Conservation (phyloP, 2,888 invertebrate species). For the Lobophora halterata region DNA sequence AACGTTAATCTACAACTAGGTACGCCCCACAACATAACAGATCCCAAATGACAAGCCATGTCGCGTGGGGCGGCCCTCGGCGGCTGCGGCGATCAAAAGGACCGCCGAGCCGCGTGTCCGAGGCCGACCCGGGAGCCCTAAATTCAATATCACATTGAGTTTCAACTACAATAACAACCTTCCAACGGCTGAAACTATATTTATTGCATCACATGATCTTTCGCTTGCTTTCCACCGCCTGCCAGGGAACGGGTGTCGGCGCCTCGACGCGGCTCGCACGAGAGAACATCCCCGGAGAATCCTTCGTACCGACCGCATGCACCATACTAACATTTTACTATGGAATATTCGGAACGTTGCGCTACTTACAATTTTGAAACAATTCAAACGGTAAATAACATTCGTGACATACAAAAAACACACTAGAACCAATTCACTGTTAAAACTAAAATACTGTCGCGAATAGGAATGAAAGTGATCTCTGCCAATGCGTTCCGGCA, state of each 20-base stretch:
- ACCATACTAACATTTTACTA: constrained; percentile 17
- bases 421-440: constrained; percentile 33
- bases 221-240: constrained; percentile 43
- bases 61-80: constrained; percentile 14
- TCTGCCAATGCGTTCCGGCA: constrained; percentile 29
- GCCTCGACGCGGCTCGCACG: no score
- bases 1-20: constrained; percentile 18
- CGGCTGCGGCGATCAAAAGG: constrained; percentile 30
- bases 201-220: constrained; percentile 67
- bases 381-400: constrained; percentile 21
- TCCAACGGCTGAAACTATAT: constrained; percentile 54
- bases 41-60: constrained; percentile 18
- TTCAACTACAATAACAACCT: constrained; percentile 47
- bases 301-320: constrained; percentile 28
- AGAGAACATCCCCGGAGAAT: no score
- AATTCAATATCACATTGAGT: constrained; percentile 53
- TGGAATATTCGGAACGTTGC: constrained; percentile 23
- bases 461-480: constrained; percentile 41
- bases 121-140: constrained; percentile 47
- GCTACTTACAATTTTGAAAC: constrained; percentile 17
- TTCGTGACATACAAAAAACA: constrained; percentile 19
- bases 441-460: constrained; percentile 41
- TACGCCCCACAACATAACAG: constrained; percentile 19
- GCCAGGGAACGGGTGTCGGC: constrained; percentile 32
- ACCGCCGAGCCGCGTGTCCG: constrained; percentile 32